Evolutionary conservation across 1,140 invertebrate species (phyloP).

Genomic region (Ceratina australensis): DNA sequence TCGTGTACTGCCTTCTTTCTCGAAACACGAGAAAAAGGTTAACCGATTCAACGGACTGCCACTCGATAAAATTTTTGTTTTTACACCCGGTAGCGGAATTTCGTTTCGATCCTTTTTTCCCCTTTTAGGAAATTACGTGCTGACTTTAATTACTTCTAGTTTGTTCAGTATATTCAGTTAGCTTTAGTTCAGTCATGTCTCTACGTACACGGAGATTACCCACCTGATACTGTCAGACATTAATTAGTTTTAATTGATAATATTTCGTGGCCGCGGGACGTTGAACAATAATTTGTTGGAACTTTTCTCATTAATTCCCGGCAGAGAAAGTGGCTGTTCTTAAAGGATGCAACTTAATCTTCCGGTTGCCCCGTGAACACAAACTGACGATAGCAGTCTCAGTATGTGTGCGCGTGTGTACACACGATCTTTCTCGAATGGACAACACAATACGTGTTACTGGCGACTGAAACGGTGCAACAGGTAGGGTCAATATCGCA

Average conservation of each 20-base stretch:
- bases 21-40: constrained; percentile 2
- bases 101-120: no score
- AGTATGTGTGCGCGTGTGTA: no score
- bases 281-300: background rate
- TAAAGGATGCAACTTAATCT: constrained; percentile 2
- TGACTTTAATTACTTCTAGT: no score
- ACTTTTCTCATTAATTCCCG: constrained; percentile 14
- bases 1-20: background rate
- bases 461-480: constrained; percentile 16
- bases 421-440: background rate
- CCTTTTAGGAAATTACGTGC: background rate
- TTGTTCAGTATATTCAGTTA: no score
- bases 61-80: background rate
- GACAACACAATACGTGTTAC: background rate
- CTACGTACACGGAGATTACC: no score
- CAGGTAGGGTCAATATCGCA: constrained; percentile 33
- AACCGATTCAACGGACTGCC: background rate
- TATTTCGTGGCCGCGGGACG: background rate
- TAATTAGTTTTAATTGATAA: constrained; percentile 21
- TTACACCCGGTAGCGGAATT: no score
- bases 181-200: no score
- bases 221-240: background rate
- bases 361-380: background rate
- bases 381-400: background rate
- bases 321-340: background rate